Percentiles rank a stretch among this genome's conserved stretches.
phyloP scores from a whole-genome alignment of 2,888 invertebrate genomes.

The Gymnocheta viridis region DNA sequence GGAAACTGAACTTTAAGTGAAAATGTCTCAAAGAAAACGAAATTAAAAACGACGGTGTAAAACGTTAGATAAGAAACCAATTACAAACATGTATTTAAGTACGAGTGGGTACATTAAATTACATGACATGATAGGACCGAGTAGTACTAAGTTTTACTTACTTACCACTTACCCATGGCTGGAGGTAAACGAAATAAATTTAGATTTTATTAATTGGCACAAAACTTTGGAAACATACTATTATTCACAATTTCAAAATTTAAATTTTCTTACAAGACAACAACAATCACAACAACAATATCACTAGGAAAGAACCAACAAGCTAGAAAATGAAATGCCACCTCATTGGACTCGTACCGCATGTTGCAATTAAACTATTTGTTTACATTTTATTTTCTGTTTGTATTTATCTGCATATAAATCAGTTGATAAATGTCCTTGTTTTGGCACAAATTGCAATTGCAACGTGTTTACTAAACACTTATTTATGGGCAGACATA shows the following conservation, averaged over 20 bases:
- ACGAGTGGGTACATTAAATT: neutral
- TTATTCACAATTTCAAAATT: neutral
- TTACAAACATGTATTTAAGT: conserved; percentile 31
- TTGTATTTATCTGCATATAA: conserved; percentile 56
- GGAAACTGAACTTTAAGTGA: neutral
- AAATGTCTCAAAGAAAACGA: conserved; percentile 13
- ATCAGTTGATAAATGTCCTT: conserved; percentile 61
- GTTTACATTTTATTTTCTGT: conserved; percentile 40
- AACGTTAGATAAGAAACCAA: conserved; percentile 57
- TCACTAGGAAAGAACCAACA: neutral
- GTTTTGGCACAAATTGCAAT: conserved; percentile 58
- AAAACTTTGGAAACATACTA: neutral
- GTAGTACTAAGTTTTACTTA: neutral
- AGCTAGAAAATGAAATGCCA: neutral
- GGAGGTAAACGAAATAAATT: conserved; percentile 24
- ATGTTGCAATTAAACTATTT: conserved; percentile 37
- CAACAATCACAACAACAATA: neutral
- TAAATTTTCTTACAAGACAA: neutral
- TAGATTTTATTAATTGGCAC: conserved; percentile 39
- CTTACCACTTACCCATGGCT: conserved; percentile 6
- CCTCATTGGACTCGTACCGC: neutral
- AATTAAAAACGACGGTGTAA: conserved; percentile 28
- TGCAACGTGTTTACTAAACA: conserved; percentile 51
- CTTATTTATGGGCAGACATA: conserved; percentile 10
- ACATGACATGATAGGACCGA: neutral